phyloP scores from a whole-genome alignment of 2,888 invertebrate genomes.

The Chrysolina haemoptera region DNA sequence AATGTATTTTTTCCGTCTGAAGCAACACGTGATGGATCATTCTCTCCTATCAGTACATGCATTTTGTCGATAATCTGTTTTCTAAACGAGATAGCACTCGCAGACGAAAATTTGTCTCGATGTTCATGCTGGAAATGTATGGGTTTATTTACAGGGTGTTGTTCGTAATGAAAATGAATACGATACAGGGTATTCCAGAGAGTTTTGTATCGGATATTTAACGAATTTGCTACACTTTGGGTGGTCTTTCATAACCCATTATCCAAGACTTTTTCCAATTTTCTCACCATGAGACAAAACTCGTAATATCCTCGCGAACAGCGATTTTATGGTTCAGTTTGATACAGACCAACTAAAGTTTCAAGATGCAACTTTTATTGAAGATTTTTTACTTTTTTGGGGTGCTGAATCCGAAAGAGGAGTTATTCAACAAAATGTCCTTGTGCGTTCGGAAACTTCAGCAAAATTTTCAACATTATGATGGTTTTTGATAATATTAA shows the following conservation, averaged over 20 bases:
- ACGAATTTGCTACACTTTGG: not conserved
- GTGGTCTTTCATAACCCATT: not conserved
- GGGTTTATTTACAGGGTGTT: conserved; percentile 8
- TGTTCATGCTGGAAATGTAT: conserved; percentile 21
- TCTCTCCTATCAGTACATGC: conserved; percentile 62
- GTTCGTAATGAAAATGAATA: not conserved
- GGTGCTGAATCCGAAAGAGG: no score
- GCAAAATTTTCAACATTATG: no score
- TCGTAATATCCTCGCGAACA: no score
- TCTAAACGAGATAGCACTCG: conserved; percentile 49
- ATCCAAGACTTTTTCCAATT: not conserved
- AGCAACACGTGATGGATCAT: conserved; percentile 61
- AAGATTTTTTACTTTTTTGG: no score
- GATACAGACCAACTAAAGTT: no score
- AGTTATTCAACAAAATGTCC: no score
- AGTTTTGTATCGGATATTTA: not conserved
- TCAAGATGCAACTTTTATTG: no score
- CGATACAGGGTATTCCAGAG: not conserved
- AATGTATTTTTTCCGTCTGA: conserved; percentile 28
- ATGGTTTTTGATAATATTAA: no score
- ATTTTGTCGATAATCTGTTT: conserved; percentile 60
- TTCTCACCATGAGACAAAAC: no score
- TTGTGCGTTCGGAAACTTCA: no score
- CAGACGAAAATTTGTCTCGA: conserved; percentile 48
- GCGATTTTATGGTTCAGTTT: no score